phyloP scores from a whole-genome alignment of 64 coral and sea anemone genomes.

The Trachythela sp. region DNA sequence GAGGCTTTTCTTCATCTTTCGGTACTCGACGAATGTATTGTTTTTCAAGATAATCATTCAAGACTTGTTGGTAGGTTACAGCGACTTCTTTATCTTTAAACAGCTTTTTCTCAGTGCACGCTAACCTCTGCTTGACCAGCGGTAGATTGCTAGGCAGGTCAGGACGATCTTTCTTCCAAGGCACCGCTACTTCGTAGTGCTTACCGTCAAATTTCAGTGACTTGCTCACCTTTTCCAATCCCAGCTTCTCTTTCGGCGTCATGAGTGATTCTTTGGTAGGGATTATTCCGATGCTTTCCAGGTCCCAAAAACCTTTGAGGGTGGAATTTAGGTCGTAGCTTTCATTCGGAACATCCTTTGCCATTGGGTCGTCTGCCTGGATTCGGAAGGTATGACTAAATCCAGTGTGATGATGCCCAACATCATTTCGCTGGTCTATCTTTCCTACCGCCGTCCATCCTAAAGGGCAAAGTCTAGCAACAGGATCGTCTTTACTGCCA shows the following conservation, averaged over 20 bases:
- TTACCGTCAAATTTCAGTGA: conserved; percentile 4
- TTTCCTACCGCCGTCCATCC: conserved; percentile 36
- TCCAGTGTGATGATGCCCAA: background rate
- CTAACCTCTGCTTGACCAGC: background rate
- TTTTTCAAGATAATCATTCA: conserved; percentile 34
- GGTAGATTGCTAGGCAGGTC: conserved; percentile 13
- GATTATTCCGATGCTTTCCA: conserved; percentile 31
- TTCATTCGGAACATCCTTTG: background rate
- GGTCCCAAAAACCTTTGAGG: conserved; percentile 27
- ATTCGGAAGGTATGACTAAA: background rate
- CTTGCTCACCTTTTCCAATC: conserved; percentile 24
- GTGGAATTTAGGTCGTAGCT: background rate
- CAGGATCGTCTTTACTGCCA: background rate
- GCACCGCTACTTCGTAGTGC: background rate
- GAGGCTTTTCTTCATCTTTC: conserved; percentile 44
- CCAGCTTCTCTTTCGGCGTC: conserved; percentile 34
- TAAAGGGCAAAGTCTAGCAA: conserved; percentile 25
- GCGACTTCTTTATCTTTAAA: conserved; percentile 2
- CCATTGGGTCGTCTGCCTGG: background rate
- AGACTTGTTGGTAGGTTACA: conserved; percentile 5
- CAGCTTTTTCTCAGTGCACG: conserved; percentile 2
- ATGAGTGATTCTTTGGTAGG: background rate
- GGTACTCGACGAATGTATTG: conserved; percentile 42
- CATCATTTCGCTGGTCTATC: background rate
- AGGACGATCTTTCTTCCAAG: background rate